These are phyloP conservation scores for Brachionus asplanchnoidis DNA, from an alignment of 1,140 invertebrate species.

Conservation along the genomic window DNA sequence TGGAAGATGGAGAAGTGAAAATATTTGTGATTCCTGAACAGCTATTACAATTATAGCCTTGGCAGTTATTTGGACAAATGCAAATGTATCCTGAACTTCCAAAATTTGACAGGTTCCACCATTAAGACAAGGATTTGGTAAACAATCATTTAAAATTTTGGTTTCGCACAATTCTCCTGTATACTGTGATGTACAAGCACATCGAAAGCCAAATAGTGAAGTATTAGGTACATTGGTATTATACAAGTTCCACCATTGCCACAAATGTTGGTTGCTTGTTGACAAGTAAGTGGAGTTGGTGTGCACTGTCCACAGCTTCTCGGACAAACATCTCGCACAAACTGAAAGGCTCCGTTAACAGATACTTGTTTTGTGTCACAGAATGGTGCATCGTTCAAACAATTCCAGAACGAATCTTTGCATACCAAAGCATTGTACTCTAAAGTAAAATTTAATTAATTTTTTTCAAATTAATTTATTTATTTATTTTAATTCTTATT, in stretches of 20 bases:
- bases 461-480: neutral
- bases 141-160: conserved; percentile 52
- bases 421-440: conserved; percentile 23
- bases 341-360: neutral
- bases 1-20: neutral
- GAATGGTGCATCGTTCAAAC: neutral
- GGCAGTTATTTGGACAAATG: conserved; percentile 16
- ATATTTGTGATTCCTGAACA: neutral
- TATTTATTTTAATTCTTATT: too few relatives aligned
- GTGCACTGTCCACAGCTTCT: neutral
- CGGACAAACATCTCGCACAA: neutral
- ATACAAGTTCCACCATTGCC: conserved; percentile 49
- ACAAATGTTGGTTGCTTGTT: conserved; percentile 43
- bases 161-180: conserved; percentile 52
- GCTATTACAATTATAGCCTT: neutral
- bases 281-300: neutral
- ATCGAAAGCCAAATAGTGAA: conserved; percentile 58
- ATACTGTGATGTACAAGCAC: conserved; percentile 47
- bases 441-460: neutral
- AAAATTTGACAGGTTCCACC: conserved; percentile 37
- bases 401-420: neutral
- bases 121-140: conserved; percentile 39
- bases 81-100: conserved; percentile 10
- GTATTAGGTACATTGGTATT: neutral
- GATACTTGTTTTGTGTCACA: neutral